phyloP scores from a whole-genome alignment of 2,888 invertebrate species.

The Labia minor region DNA sequence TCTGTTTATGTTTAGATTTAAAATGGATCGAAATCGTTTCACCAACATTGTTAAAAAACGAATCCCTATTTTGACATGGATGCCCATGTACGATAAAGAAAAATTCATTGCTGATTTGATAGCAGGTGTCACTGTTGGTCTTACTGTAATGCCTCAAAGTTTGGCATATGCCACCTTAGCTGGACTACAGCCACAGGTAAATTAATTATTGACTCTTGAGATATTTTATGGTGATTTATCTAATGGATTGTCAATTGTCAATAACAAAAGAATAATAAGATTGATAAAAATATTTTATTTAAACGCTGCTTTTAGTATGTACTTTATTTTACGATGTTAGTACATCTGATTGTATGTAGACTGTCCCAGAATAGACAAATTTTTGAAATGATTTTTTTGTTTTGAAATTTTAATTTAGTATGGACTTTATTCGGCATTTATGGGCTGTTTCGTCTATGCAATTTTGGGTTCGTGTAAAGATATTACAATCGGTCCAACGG shows the following conservation, averaged over 20 bases:
- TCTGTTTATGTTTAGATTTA: background rate
- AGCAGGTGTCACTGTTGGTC: constrained; percentile 83
- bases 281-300: no score
- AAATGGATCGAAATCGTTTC: background rate
- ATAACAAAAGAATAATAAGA: no score
- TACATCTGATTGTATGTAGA: no score
- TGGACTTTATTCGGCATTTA: constrained; percentile 88
- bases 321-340: no score
- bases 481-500: constrained; percentile 84
- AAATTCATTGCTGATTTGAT: constrained; percentile 74
- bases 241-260: no score
- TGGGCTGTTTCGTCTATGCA: constrained; percentile 85
- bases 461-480: constrained; percentile 81
- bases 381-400: background rate
- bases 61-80: constrained; percentile 60
- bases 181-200: constrained; percentile 72
- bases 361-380: no score
- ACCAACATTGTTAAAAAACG: constrained; percentile 36
- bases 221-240: background rate
- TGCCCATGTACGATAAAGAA: constrained; percentile 61
- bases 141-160: constrained; percentile 88
- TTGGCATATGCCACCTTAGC: constrained; percentile 85
- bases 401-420: constrained; percentile 49
- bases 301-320: no score
- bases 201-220: constrained; percentile 22